Evolutionary conservation across 2,113 vertebrate genomes (phyloP), one percentile per base, ranked within the genome.

Genomic region (Mesoclemmys tuberculata): DNA sequence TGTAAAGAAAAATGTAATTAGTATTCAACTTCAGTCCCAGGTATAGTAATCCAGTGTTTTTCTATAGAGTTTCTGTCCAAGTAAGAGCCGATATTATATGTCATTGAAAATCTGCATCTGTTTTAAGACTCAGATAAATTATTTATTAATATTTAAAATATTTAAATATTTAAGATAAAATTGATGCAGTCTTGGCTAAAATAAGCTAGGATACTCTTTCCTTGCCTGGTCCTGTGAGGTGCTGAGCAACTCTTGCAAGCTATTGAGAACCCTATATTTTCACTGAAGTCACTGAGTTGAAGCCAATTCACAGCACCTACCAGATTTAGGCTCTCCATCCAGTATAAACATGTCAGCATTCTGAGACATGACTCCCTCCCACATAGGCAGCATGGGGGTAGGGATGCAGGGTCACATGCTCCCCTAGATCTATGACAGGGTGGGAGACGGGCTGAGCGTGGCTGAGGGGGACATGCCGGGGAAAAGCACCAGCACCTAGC

Each of bases 171-270:
- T n/a, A n/a, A n/a, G 94, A 88, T 95, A 95, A 87, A 52, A 90
- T 8, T 93, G 93, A 96, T 88, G 82, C 81, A 85, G 44, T 80
- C 58, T 85, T 95, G 56, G 77, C 86, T 83, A 92, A 92, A 94
- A 88, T 82, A 88, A 94, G 91, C 16, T 21, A 13, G 82, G 16
- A n/a, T 71, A 51, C 61, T 74, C 55, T 38, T 55, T 81, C 44
- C 51, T 61, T 8, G 46, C 4, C 78, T 77, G 26, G 22, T 49
- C 12, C 44, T 29, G 52, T 61, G 26, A 80, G 79, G 68, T 26
- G 27, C 75, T 41, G 31, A 84, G 38, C 7, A 38, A 46, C 10
- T 74, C 26, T 27, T 78, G 44, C 52, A 78, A 58, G 44, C 68
- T 71, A 74, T 22, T 24, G 38, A 74, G 38, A 38, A 9, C 38